Conservation (phyloP, 2,113 vertebrate genomes). For the Microtus ochrogaster region DNA sequence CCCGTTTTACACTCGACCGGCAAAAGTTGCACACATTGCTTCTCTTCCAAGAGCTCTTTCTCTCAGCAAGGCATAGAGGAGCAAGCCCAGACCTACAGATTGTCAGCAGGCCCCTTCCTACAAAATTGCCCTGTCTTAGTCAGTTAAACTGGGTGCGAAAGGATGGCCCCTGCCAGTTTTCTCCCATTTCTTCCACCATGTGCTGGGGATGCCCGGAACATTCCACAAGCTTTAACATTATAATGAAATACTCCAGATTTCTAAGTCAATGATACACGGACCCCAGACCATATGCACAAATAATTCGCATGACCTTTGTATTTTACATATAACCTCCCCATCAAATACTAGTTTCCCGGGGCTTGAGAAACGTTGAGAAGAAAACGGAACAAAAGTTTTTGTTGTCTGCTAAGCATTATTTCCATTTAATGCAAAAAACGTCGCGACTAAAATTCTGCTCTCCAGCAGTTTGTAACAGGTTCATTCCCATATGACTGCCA, state of each 20-base stretch:
- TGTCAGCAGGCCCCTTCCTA: conserved; percentile 84
- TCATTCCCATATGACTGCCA: conserved; percentile 41
- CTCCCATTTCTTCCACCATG: conserved; percentile 75
- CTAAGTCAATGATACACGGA: conserved; percentile 72
- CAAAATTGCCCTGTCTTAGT: conserved; percentile 86
- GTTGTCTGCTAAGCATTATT: conserved; percentile 1
- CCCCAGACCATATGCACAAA: conserved; percentile 59
- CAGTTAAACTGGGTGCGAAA: conserved; percentile 85
- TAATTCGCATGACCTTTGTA: conserved; percentile 46
- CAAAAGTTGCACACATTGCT: conserved; percentile 87
- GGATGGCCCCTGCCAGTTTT: conserved; percentile 83
- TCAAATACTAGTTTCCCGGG: conserved; percentile 75
- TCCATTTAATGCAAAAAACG: conserved; percentile 59
- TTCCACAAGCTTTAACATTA: conserved; percentile 80
- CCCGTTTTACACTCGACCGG: conserved; percentile 85
- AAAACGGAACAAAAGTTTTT: conserved; percentile 36
- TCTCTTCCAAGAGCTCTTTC: conserved; percentile 82
- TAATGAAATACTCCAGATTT: conserved; percentile 81
- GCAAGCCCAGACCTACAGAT: conserved; percentile 87
- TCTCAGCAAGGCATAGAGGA: conserved; percentile 85
- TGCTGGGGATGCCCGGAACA: conserved; percentile 74
- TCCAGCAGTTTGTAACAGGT: conserved; percentile 55
- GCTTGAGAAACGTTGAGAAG: conserved; percentile 47
- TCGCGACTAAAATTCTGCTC: conserved; percentile 60
- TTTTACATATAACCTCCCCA: conserved; percentile 74